Evolutionary conservation across 2,797 vertebrate species (phyloP), one percentile per base, ranked within the genome.

Genomic region (Cygnus olor): DNA sequence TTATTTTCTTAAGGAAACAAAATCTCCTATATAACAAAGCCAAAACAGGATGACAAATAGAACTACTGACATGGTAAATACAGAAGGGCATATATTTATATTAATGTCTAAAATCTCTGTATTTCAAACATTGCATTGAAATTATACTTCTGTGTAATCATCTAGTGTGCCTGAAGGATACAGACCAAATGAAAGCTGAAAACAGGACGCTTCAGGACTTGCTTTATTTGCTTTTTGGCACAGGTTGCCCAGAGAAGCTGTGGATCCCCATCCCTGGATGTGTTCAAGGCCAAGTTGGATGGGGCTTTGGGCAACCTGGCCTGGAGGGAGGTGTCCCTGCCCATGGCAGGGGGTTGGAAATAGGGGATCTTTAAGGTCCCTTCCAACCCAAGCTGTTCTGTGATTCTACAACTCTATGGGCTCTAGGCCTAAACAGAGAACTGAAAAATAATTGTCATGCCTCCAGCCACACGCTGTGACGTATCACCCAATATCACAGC

Each of bases 401-500:
- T 14, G 49, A 25, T 51, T 51, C 49, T 25, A 49, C 12, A 25
- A 49, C 12, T 14, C 13, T 51, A 14, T 25, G 49, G 49, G 36
- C 14, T 38, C 21, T 20, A 64, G 32, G 13, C 8, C 17, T 44
- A 71, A 24, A 47, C 3, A 60, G 36, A 22, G 28, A 80, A 40
- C 9, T 30, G 8, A 60, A 56, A 65, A 92, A 42, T 34, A 61
- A 60, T 7, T 78, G n/a, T 7, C 36, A n/a, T 14, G 34, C 49
- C 20, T 81, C 61, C 53, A 79, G 71, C 74, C 1, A 1, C 32
- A 66, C 3, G 5, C 30, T 32, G 14, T 19, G 25, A 89, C 85
- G 34, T 28, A 61, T 0, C 6, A 14, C 28, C 83, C 3, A 9
- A 1, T 14, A n/a, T 0, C 10, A 3, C 4, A 47, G 36, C 1